These are phyloP conservation scores for Elmis aenea DNA, from an alignment of 2,888 invertebrate species.

Conservation along the genomic window DNA sequence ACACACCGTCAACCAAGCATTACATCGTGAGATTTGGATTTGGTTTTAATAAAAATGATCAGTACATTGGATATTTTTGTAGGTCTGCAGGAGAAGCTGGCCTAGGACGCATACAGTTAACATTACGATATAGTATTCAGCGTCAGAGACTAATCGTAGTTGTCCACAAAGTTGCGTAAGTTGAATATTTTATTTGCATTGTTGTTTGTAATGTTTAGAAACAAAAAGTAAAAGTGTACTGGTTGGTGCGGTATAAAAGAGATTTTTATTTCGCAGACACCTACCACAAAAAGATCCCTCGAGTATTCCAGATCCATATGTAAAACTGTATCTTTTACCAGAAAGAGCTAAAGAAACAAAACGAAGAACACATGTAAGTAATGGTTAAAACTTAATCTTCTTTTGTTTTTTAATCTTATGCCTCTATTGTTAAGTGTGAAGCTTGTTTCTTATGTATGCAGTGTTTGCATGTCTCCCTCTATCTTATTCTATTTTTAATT, in stretches of 20 bases:
- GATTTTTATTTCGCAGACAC: constrained; percentile 52
- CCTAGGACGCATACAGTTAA: constrained; percentile 76
- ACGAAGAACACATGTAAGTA: constrained; percentile 71
- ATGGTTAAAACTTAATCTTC: not conserved
- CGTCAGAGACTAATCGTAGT: constrained; percentile 78
- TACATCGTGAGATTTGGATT: constrained; percentile 39
- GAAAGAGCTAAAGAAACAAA: constrained; percentile 82
- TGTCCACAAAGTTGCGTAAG: constrained; percentile 87
- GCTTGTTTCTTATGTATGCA: no score
- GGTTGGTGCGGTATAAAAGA: constrained; percentile 1
- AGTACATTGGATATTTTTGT: constrained; percentile 12
- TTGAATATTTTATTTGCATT: constrained; percentile 29
- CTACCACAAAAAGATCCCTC: constrained; percentile 75
- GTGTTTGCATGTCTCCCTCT: no score
- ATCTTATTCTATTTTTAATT: no score
- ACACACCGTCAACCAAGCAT: constrained; percentile 41
- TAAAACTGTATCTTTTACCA: constrained; percentile 81
- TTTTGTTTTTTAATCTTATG: constrained; percentile 9
- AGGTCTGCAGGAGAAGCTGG: constrained; percentile 69
- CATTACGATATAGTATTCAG: constrained; percentile 78
- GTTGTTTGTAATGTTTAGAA: no score
- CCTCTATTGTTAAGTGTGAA: no score
- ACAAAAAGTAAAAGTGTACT: constrained; percentile 14
- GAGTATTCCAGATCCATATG: constrained; percentile 85
- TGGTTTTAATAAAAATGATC: constrained; percentile 2